These are phyloP conservation scores for Scotopteryx bipunctaria DNA, from an alignment of 2,888 invertebrate genomes.

Conservation along the genomic window DNA sequence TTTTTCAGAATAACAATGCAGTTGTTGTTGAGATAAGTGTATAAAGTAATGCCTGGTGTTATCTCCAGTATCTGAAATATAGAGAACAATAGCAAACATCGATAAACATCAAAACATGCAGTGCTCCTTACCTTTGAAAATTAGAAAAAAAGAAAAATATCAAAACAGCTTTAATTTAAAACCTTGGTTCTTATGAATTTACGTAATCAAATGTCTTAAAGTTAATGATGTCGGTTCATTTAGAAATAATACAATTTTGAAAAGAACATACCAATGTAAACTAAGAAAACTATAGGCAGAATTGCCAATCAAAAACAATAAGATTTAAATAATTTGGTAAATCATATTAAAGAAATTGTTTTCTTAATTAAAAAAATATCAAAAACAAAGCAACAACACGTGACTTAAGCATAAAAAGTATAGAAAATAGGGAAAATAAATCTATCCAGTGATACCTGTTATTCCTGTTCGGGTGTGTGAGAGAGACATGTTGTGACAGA, in stretches of 20 bases:
- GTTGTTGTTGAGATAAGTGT: background rate
- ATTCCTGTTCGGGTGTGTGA: conserved; percentile 80
- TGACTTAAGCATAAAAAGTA: conserved; percentile 67
- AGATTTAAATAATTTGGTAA: background rate
- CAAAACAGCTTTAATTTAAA: background rate
- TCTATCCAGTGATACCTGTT: conserved; percentile 77
- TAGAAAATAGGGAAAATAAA: conserved; percentile 55
- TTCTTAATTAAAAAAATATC: conserved; percentile 34
- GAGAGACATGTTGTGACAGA: conserved; percentile 80
- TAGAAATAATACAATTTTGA: background rate
- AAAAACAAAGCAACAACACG: conserved; percentile 69
- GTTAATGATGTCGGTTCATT: background rate
- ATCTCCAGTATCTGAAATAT: conserved; percentile 12
- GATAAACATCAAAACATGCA: conserved; percentile 47
- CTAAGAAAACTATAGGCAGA: conserved; percentile 2
- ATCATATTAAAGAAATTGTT: conserved; percentile 5
- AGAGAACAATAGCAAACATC: conserved; percentile 30
- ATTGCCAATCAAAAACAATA: conserved; percentile 2
- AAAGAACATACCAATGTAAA: conserved; percentile 1
- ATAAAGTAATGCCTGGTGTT: background rate
- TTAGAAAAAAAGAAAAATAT: background rate
- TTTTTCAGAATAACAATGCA: too few relatives aligned
- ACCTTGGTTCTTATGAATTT: too few relatives aligned
- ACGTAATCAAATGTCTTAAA: background rate
- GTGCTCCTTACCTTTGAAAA: conserved; percentile 46